Percentiles rank a stretch among this genome's conserved stretches.
Evolutionary conservation across 2,797 vertebrate species (phyloP).

Genomic region (Pipistrellus kuhlii): DNA sequence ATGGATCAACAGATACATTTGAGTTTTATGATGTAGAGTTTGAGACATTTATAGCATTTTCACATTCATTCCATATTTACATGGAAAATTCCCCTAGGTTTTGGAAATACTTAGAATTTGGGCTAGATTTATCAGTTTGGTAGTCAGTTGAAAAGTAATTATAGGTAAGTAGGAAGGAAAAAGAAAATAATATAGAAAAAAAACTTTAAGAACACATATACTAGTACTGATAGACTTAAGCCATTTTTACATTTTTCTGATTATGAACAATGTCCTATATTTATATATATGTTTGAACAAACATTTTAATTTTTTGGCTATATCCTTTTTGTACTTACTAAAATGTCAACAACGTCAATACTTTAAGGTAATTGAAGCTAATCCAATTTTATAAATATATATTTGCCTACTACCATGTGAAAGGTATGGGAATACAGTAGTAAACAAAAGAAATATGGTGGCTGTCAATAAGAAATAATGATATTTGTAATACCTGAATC

Average conservation of each 20-base stretch:
- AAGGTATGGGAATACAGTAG: neutral
- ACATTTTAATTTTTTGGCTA: neutral
- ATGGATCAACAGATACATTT: neutral
- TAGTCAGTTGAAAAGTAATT: neutral
- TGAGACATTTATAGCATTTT: neutral
- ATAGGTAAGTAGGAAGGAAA: neutral
- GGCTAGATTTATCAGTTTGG: neutral
- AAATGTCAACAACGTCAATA: neutral
- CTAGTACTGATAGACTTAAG: neutral
- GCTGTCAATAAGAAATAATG: neutral
- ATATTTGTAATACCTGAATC: neutral
- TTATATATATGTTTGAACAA: neutral
- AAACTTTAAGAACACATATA: neutral
- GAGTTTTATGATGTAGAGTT: neutral
- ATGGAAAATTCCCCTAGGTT: neutral
- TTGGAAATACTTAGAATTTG: neutral
- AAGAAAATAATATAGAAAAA: neutral
- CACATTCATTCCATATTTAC: neutral
- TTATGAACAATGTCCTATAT: neutral
- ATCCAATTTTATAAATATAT: neutral
- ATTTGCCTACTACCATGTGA: neutral
- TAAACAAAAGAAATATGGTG: neutral
- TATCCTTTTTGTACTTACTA: neutral
- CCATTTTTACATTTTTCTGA: neutral
- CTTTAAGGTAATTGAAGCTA: neutral